These are phyloP conservation scores for Periophthalmus magnuspinnatus DNA, from an alignment of 2,797 vertebrate genomes.

Conservation along the genomic window DNA sequence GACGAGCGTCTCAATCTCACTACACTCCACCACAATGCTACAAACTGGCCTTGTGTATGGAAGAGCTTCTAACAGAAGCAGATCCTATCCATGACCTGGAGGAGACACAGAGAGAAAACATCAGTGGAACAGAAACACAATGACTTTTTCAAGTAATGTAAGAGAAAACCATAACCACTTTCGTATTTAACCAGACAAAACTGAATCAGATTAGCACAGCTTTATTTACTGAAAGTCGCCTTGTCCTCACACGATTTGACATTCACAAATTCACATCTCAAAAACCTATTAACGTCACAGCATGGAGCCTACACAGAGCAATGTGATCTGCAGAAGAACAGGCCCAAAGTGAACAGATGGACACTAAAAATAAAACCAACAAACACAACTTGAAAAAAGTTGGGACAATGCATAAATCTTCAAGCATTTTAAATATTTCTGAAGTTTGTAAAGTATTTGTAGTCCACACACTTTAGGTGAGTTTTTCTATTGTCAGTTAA, in stretches of 20 bases:
- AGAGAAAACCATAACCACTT: neutral
- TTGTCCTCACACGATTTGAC: conserved; percentile 29
- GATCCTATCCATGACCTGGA: conserved; percentile 71
- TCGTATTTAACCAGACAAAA: neutral
- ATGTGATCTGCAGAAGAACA: conserved; percentile 2
- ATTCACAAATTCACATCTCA: too few relatives aligned
- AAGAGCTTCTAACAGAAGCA: conserved; percentile 50
- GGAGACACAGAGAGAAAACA: neutral
- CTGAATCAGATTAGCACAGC: conserved; percentile 15
- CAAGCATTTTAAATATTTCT: too few relatives aligned
- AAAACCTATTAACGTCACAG: conserved; percentile 36
- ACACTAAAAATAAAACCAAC: neutral
- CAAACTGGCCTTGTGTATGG: conserved; percentile 53
- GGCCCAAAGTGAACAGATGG: neutral
- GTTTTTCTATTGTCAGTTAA: neutral
- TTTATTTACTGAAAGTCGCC: conserved; percentile 36
- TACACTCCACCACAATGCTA: conserved; percentile 41
- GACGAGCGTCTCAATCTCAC: conserved; percentile 61
- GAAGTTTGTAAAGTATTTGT: neutral
- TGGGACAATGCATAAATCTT: neutral
- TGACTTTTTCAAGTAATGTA: neutral
- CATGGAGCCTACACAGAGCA: conserved; percentile 14
- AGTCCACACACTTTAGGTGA: neutral
- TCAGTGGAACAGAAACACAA: conserved; percentile 6
- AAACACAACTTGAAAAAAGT: neutral